Conservation (phyloP, 2,797 vertebrate species). For the Sarcophilus harrisii region DNA sequence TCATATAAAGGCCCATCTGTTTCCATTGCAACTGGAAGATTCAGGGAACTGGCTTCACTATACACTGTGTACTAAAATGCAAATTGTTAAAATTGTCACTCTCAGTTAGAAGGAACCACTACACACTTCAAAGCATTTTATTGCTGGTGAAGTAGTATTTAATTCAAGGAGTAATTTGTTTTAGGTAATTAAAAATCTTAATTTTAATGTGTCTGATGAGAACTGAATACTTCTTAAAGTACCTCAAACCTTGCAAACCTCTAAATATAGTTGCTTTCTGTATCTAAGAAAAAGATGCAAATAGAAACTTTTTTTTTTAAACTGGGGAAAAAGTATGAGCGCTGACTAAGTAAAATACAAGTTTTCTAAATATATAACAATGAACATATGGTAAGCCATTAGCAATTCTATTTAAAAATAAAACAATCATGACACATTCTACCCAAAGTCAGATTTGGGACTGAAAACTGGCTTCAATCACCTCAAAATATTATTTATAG, state of each 20-base stretch:
- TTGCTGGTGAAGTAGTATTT: background rate
- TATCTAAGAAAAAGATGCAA: background rate
- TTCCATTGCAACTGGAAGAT: conserved; percentile 97
- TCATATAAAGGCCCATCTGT: conserved; percentile 96
- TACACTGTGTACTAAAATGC: conserved; percentile 91
- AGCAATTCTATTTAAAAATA: background rate
- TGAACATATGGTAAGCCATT: background rate
- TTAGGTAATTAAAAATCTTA: background rate
- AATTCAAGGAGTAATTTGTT: background rate
- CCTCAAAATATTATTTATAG: background rate
- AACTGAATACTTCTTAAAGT: background rate
- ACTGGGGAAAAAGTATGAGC: background rate
- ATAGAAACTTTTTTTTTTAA: background rate
- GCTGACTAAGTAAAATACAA: background rate
- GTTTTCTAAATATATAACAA: accelerated
- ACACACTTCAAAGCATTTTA: conserved; percentile 4
- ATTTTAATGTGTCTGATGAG: background rate
- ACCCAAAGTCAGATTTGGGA: background rate
- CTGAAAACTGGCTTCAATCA: background rate
- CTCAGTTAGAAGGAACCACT: conserved; percentile 25
- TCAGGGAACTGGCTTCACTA: conserved; percentile 93
- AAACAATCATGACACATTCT: background rate
- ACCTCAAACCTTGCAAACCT: background rate
- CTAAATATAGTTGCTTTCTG: background rate
- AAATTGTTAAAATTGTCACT: conserved; percentile 82